Base-by-base conservation (phyloP, 2,797 vertebrate species). In the Gobio occitaniae region DNA sequence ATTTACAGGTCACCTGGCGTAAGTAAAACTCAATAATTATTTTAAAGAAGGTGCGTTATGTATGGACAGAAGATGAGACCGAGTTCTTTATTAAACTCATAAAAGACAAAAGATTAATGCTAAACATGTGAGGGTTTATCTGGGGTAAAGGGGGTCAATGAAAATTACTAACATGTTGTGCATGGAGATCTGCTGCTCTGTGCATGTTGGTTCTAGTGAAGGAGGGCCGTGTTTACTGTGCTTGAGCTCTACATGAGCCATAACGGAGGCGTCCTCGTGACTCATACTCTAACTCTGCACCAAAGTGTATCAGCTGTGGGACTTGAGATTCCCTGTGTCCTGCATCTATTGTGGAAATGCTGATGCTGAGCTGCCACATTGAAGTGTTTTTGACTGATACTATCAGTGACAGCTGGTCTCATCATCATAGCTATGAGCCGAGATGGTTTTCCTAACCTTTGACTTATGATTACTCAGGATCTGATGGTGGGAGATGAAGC, bases 401-500 rank as follows among this genome's bases (percentile, higher is more conserved):
- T 76, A 17, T 36, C 36, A 41, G 6, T 72, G 32, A 15, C 12
- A 29, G 72, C 17, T 1, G 36, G 12, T 68, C 69, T 71, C 3
- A n/a, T 44, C 32, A 17, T 56, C 32, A 38, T 36, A 41, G 15
- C 61, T 13, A 32, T 47, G 15, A 79, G 10, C 11, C 29, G 19
- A 38, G 16, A 25, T 59, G 61, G 1, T 44, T 48, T 56, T 61
- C 2, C 16, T 86, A 29, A 80, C 29, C 17, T 82, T 47, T 83
- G 78, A 79, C 48, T 32, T 69, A 10, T 88, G 77, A 44, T 63
- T 56, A 75, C 72, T 80, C 92, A 97, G 97, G 97, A 97, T 89
- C 94, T 97, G 80, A 97, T 97, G 97, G 97, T 97, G 89, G 97
- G 97, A 8, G 96, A 97, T 86, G 97, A 97, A 90, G 97, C 97